Conservation (phyloP, 2,797 vertebrate species). For the Malurus splendens region DNA sequence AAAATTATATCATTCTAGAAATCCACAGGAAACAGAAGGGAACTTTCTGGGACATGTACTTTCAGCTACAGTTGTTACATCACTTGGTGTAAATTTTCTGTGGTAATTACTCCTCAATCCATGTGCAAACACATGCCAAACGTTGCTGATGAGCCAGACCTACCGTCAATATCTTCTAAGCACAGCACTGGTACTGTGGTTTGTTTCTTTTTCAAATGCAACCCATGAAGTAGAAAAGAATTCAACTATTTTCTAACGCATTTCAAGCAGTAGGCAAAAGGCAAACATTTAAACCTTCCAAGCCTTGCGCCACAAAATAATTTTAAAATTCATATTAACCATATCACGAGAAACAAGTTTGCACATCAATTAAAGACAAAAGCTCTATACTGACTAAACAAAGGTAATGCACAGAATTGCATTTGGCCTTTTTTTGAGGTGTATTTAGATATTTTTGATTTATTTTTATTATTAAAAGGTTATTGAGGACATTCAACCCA, state of each 20-base stretch:
- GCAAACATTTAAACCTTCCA: not conserved
- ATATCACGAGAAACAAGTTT: not conserved
- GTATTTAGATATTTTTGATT: not conserved
- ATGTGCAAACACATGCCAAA: not conserved
- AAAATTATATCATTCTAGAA: not conserved
- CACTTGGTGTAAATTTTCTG: not conserved
- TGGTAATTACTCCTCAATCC: conserved; percentile 19
- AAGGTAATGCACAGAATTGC: not conserved
- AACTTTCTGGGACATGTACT: not conserved
- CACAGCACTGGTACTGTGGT: not conserved
- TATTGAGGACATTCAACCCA: not conserved
- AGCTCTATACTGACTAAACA: not conserved
- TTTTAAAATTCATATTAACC: not conserved
- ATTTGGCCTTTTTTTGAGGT: not conserved
- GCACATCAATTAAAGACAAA: not conserved
- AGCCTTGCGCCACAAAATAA: not conserved
- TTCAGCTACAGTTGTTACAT: conserved; percentile 12
- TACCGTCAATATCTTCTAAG: not conserved
- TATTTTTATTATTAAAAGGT: not conserved
- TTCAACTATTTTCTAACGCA: not conserved
- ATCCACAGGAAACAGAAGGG: conserved; percentile 37
- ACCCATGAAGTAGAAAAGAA: not conserved
- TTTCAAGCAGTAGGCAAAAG: not conserved
- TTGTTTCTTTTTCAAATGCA: not conserved
- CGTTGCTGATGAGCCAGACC: not conserved